phyloP scores from a whole-genome alignment of 53 echinoderm and acorn worm genomes.

The Echinarachnius parma region DNA sequence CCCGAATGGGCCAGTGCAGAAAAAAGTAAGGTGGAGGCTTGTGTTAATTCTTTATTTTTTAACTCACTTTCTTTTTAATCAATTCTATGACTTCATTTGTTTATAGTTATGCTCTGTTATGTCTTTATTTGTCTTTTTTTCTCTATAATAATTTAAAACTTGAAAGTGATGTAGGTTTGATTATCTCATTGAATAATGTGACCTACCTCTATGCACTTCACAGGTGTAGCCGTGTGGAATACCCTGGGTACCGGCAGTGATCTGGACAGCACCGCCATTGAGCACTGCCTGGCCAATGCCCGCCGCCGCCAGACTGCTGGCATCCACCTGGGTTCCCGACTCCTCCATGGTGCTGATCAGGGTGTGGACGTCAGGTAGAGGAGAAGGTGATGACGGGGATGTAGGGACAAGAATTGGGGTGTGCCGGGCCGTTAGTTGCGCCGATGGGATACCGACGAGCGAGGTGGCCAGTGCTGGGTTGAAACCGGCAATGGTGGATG shows the following conservation, averaged over 20 bases:
- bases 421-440: conserved; percentile 1
- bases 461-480: conserved; percentile 14
- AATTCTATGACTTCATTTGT: too few relatives aligned
- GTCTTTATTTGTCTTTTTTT: too few relatives aligned
- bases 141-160: too few relatives aligned
- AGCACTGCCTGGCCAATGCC: conserved; percentile 27
- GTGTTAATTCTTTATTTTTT: too few relatives aligned
- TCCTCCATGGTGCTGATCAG: conserved; percentile 59
- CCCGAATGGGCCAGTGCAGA: too few relatives aligned
- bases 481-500: background rate
- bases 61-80: too few relatives aligned
- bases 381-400: conserved; percentile 27
- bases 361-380: conserved; percentile 78
- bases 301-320: conserved; percentile 37
- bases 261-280: conserved; percentile 23
- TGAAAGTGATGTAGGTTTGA: too few relatives aligned
- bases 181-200: too few relatives aligned
- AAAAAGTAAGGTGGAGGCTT: too few relatives aligned
- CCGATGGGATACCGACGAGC: background rate
- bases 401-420: background rate
- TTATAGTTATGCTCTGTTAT: too few relatives aligned
- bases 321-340: conserved; percentile 28
- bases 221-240: conserved; percentile 34
- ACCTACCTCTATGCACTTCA: conserved; percentile 37
- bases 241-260: conserved; percentile 16